Base-by-base conservation (phyloP, 1,140 invertebrate genomes). In the Scylla paramamosain region DNA sequence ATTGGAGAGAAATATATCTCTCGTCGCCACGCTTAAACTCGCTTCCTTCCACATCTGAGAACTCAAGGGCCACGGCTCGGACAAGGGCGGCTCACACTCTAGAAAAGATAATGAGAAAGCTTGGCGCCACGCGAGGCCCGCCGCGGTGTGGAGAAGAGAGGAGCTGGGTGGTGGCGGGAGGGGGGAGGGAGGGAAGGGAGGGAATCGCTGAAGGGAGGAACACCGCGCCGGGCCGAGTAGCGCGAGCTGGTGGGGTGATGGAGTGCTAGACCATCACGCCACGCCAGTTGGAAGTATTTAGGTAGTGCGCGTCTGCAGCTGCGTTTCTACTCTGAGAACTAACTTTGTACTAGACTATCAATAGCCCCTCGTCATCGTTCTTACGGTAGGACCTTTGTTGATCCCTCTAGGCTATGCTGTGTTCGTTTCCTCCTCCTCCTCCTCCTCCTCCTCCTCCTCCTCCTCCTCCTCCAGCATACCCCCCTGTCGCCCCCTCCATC, bases 31-130 rank as follows among this genome's bases (percentile, higher is more conserved):
- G 94, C 94, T 95, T 95, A 95, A 84, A 92, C 92, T 86, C 59
- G 94, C 94, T 92, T 95, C 94, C 89, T 93, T 92, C 94, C 94
- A 95, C 93, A 91, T 90, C 94, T 92, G 94, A 95, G 94, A 92
- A 95, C 59, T 95, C 94, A 95, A 84, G 94, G 84, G 87, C 90
- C 94, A 95, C 91, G 94, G 84, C n/a, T 92, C 46, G 67, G 91
- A 87, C 32, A 45, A 46, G 45, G 94, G 90, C 31, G 94, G 91
- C 59, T 45, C 10, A 31, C 28, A 16, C 48, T 82, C 39, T 88
- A 93, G 28, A 59, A 14, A 45, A 86, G 82, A 46, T 39, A 46
- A 45, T 39, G 32, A 88, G 25, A 88, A 46, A 88, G 31, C 25
- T 39, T 45, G 86, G 29, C 86, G n/a, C 86, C 6, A n/a, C 12